Evolutionary conservation across 1,140 invertebrate genomes (phyloP).

Genomic region (Drosophila lowei): DNA sequence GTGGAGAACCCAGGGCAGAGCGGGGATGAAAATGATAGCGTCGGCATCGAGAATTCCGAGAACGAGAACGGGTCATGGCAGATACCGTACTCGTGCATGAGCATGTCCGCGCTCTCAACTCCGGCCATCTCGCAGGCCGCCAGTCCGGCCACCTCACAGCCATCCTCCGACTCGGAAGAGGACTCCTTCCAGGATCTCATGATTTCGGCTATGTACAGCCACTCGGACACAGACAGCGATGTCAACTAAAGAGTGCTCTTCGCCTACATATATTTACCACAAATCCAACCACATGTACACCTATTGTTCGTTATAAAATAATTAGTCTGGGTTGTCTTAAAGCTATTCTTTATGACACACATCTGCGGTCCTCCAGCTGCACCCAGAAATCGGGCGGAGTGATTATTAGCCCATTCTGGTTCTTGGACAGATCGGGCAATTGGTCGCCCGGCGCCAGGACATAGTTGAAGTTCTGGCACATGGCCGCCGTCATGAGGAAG

Average conservation of each 20-base stretch:
- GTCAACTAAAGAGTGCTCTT: neutral
- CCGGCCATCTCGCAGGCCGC: neutral
- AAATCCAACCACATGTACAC: too few relatives aligned
- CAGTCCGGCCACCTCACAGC: neutral
- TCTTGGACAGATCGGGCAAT: conserved; percentile 72
- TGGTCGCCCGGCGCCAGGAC: conserved; percentile 75
- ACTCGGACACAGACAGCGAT: conserved; percentile 6
- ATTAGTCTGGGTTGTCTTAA: neutral
- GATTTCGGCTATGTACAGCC: neutral
- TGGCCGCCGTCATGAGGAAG: conserved; percentile 86
- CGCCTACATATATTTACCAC: neutral
- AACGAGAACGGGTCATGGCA: too few relatives aligned
- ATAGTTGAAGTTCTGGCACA: conserved; percentile 87
- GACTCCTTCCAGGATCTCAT: too few relatives aligned
- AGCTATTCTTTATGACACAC: neutral
- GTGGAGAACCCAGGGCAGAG: neutral
- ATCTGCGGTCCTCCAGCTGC: conserved; percentile 65
- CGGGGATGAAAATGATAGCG: conserved; percentile 6
- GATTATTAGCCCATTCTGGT: conserved; percentile 75
- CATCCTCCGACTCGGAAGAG: neutral
- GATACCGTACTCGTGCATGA: too few relatives aligned
- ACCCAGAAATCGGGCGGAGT: conserved; percentile 82
- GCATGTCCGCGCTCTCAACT: neutral
- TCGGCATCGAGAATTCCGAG: neutral
- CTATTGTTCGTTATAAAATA: too few relatives aligned